Conservation (phyloP, 2,113 vertebrate species). For the Thermophis baileyi region DNA sequence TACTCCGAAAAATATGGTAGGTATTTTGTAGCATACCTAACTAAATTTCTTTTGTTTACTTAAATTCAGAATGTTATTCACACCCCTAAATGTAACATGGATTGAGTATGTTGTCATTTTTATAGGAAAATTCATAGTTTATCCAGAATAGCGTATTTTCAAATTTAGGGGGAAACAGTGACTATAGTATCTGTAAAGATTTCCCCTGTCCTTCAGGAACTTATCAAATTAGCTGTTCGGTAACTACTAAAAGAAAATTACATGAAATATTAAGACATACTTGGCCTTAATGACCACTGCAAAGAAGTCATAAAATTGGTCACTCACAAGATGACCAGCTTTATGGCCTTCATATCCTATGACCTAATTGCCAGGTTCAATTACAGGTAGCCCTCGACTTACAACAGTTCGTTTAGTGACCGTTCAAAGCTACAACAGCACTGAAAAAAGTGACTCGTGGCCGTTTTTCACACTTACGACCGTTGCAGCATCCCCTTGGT, state of each 20-base stretch:
- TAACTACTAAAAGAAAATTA: not conserved
- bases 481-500: not conserved
- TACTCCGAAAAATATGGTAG: too few relatives aligned
- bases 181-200: not conserved
- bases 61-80: not conserved
- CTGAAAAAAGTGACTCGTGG: not conserved
- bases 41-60: not conserved
- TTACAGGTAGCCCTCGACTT: not conserved
- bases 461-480: not conserved
- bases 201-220: not conserved
- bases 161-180: not conserved
- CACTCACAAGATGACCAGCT: too few relatives aligned
- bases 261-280: not conserved
- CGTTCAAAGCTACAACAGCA: not conserved
- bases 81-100: not conserved
- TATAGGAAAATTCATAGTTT: not conserved
- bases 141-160: not conserved
- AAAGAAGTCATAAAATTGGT: too few relatives aligned
- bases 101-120: not conserved
- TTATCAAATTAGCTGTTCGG: not conserved
- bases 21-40: not conserved
- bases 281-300: too few relatives aligned
- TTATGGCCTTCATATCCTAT: too few relatives aligned
- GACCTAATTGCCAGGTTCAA: too few relatives aligned
- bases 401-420: not conserved